Evolutionary conservation across 1,140 invertebrate species (phyloP), one percentile per base, ranked within the genome.

Genomic region (Gonatopus flavifemur): DNA sequence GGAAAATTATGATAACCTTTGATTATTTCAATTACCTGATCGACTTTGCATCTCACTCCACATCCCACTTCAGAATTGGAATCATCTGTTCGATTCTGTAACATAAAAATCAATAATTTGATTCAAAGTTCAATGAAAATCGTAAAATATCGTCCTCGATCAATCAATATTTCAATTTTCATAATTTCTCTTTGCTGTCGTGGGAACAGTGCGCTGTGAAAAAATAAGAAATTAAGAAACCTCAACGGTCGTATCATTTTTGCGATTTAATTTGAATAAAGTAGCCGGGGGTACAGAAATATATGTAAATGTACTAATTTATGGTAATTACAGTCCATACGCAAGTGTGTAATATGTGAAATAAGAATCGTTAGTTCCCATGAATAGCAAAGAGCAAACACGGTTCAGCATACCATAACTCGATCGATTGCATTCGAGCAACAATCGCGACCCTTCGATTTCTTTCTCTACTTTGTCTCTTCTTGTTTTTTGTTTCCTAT

Each of bases 1-100:
- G n/a, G n/a, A n/a, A n/a, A n/a, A n/a, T n/a, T n/a, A n/a, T n/a
- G n/a, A n/a, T n/a, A n/a, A 20, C 16, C 6, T 38, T 12, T 10
- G 7, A 22, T 21, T n/a, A 5, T 7, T n/a, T 18, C 59, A 38
- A 15, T 62, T 71, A 81, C 80, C 63, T 81, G 74, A 60, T 78
- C 69, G 49, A 84, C 78, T 66, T 81, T 85, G 67, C 85, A 86
- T 37, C 81, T 77, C 6, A 80, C 76, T 10, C 82, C 84, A 58
- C 85, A 88, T 24, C 78, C 81, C 6, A 83, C 79, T 59, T 86
- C 83, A 51, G 81, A 82, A 43, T 81, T 80, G 9, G 72, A 76
- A 49, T 83, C 82, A 52, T 83, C 82, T 53, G 83, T 85, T 53
- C 81, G 81, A 67, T 84, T 85, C 84, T 86, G 80, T 13, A 82